These are phyloP conservation scores for Mola mola DNA, from an alignment of 2,113 vertebrate species.

Conservation along the genomic window DNA sequence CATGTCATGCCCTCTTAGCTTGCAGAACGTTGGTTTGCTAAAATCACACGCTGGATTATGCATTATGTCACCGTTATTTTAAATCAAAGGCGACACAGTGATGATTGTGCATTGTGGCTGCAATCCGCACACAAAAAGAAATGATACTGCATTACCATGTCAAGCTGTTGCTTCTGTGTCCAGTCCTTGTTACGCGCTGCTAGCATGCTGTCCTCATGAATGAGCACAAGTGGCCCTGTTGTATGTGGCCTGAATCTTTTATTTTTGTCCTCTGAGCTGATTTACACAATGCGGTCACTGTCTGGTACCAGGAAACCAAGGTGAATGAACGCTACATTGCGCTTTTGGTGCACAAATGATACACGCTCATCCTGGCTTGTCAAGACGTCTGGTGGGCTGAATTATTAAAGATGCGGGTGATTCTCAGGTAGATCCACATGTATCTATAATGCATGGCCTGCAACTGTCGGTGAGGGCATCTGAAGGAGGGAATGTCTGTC, in stretches of 20 bases:
- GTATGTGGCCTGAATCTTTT: constrained; percentile 34
- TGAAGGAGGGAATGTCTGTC: constrained; percentile 21
- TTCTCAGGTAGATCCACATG: constrained; percentile 50
- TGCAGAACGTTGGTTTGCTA: too few relatives aligned
- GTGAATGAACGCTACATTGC: constrained; percentile 39
- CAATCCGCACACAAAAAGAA: too few relatives aligned
- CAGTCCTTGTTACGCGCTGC: constrained; percentile 24
- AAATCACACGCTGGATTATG: too few relatives aligned
- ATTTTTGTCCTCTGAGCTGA: constrained; percentile 37
- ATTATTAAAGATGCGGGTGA: constrained; percentile 64
- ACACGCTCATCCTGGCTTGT: constrained; percentile 51
- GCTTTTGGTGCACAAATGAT: constrained; percentile 61
- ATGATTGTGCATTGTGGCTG: too few relatives aligned
- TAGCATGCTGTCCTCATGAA: constrained; percentile 52
- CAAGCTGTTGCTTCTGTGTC: constrained; percentile 37
- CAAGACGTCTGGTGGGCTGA: constrained; percentile 61
- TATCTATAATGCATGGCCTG: constrained; percentile 66
- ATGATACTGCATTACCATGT: constrained; percentile 26
- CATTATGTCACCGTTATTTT: too few relatives aligned
- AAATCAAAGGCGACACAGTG: too few relatives aligned
- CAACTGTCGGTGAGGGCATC: constrained; percentile 37
- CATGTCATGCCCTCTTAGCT: too few relatives aligned
- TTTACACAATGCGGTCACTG: constrained; percentile 1
- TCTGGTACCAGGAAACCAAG: background rate
- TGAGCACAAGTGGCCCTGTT: constrained; percentile 34